Conservation (phyloP, 2,113 vertebrate genomes). For the Ctenodactylus gundi region DNA sequence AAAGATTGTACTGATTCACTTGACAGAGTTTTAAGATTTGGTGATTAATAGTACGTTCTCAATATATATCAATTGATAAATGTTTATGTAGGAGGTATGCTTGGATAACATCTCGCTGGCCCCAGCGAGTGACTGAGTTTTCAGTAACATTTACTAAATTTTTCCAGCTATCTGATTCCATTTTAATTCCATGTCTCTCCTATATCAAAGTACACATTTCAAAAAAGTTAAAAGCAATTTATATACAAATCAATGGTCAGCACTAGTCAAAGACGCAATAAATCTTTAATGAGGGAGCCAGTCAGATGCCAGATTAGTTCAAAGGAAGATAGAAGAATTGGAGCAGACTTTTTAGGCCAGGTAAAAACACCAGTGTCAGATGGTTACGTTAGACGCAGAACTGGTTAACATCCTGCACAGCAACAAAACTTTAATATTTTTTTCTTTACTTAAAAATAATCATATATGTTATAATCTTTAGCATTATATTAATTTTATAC, state of each 20-base stretch:
- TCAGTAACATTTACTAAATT: accelerated
- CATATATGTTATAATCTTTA: accelerated
- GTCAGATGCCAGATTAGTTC: not conserved
- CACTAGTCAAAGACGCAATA: not conserved
- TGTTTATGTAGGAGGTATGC: accelerated
- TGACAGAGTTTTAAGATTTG: not conserved
- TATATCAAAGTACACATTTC: not conserved
- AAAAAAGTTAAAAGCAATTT: not conserved
- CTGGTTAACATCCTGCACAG: accelerated
- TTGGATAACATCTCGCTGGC: not conserved
- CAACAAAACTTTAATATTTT: accelerated
- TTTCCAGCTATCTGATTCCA: too few relatives aligned
- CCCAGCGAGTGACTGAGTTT: accelerated
- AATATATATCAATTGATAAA: accelerated
- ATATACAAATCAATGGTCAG: accelerated
- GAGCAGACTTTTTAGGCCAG: accelerated
- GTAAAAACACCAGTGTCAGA: accelerated
- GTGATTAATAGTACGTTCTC: not conserved
- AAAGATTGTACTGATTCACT: not conserved
- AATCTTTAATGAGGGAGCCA: not conserved
- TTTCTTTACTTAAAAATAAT: not conserved
- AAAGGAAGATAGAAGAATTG: accelerated
- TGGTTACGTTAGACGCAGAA: accelerated
- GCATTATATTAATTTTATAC: not conserved
- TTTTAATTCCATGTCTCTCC: not conserved